Conservation (phyloP, 2,113 vertebrate genomes). For the Phocoena sinus region DNA sequence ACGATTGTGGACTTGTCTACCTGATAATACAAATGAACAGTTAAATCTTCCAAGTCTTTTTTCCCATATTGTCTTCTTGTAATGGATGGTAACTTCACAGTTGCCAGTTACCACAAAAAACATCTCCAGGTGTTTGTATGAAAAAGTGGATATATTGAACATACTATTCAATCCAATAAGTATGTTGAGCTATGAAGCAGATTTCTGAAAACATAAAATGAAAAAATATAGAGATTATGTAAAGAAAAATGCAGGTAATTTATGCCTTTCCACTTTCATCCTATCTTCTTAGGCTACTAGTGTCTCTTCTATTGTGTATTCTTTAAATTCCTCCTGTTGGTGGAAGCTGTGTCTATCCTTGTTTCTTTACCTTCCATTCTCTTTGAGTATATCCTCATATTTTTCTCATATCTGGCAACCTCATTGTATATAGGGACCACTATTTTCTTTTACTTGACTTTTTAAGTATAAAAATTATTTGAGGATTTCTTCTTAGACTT, state of each 20-base stretch:
- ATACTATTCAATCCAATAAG: neutral
- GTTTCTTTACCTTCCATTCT: neutral
- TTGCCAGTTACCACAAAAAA: neutral
- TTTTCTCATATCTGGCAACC: neutral
- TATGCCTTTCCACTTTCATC: neutral
- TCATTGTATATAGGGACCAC: neutral
- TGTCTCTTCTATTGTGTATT: neutral
- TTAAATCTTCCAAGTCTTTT: neutral
- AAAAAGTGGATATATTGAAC: neutral
- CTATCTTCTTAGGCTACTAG: neutral
- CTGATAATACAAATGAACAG: neutral
- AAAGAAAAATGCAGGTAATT: neutral
- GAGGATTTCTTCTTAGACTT: neutral
- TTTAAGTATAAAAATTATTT: neutral
- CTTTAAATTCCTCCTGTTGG: neutral
- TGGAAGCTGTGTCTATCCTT: rapidly evolving
- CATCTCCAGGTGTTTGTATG: neutral
- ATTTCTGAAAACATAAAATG: neutral
- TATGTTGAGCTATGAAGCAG: neutral
- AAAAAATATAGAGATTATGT: neutral
- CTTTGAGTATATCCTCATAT: neutral
- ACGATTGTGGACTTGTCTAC: neutral
- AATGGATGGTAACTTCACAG: neutral
- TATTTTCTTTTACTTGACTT: neutral
- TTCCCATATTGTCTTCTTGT: neutral